phyloP scores from a whole-genome alignment of 2,888 invertebrate genomes.

The Hartigia nigra region DNA sequence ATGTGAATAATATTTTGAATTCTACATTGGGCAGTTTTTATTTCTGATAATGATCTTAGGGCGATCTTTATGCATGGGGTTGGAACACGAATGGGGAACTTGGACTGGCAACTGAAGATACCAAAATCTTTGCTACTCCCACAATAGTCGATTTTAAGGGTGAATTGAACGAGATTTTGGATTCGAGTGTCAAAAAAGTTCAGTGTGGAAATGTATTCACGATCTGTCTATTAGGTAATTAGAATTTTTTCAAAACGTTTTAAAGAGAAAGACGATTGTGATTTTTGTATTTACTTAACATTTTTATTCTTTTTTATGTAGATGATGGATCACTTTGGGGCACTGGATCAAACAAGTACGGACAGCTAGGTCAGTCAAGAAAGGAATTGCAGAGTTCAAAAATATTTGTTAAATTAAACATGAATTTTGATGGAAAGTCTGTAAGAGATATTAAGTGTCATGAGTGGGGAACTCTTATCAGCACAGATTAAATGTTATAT shows the following conservation, averaged over 20 bases:
- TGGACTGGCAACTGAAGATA: slow-evolving; percentile 71
- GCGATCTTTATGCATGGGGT: slow-evolving; percentile 91
- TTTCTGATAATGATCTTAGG: slow-evolving; percentile 59
- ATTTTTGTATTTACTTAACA: slow-evolving; percentile 17
- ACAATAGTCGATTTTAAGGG: slow-evolving; percentile 68
- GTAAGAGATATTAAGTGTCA: slow-evolving; percentile 58
- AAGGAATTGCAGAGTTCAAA: slow-evolving; percentile 30
- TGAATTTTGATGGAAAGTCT: slow-evolving; percentile 27
- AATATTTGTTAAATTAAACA: slow-evolving; percentile 46
- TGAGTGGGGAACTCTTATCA: slow-evolving; percentile 59
- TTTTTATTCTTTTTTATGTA: slow-evolving; percentile 47
- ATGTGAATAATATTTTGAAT: not conserved
- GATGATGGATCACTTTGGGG: slow-evolving; percentile 78
- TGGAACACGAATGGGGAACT: slow-evolving; percentile 91
- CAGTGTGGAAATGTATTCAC: slow-evolving; percentile 85
- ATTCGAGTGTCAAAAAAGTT: slow-evolving; percentile 67
- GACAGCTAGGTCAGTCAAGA: slow-evolving; percentile 73
- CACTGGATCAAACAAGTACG: slow-evolving; percentile 85
- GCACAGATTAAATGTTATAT: slow-evolving; percentile 34
- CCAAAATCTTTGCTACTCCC: slow-evolving; percentile 65
- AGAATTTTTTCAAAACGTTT: slow-evolving; percentile 3
- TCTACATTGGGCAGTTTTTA: not conserved
- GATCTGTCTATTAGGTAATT: slow-evolving; percentile 72
- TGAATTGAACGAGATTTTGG: slow-evolving; percentile 37
- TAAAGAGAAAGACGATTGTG: not conserved